Conservation (phyloP, 2,888 invertebrate genomes). For the Hyalella azteca region DNA sequence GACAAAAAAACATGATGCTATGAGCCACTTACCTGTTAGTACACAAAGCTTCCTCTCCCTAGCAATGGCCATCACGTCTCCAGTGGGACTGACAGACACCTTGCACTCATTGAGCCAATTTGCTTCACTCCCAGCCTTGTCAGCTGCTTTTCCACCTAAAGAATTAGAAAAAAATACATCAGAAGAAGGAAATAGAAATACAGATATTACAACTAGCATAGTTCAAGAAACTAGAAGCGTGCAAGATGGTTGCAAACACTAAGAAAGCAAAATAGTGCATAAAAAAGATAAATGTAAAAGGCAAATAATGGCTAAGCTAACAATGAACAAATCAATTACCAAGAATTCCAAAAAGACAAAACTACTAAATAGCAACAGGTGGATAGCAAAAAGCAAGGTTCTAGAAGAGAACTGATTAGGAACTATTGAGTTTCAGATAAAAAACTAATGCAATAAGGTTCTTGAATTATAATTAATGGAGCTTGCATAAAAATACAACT, state of each 20-base stretch:
- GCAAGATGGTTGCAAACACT: no score
- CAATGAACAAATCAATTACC: neutral
- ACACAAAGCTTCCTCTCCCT: slow-evolving; percentile 72
- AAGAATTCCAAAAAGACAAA: no score
- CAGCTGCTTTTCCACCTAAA: neutral
- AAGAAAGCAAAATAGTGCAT: neutral
- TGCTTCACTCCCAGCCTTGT: neutral
- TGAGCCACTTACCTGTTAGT: slow-evolving; percentile 66
- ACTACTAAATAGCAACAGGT: no score
- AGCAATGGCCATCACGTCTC: slow-evolving; percentile 74
- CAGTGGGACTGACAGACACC: slow-evolving; percentile 75
- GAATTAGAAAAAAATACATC: neutral
- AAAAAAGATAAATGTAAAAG: neutral
- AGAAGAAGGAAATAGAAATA: neutral
- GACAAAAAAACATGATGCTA: neutral
- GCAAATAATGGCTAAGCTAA: neutral
- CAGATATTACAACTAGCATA: neutral
- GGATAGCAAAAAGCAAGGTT: no score
- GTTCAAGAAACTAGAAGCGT: neutral
- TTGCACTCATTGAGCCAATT: slow-evolving; percentile 74
- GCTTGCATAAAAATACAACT: no score
- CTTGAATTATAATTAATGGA: no score
- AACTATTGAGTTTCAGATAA: neutral
- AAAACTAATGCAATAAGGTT: neutral
- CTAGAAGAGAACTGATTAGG: no score